These are phyloP conservation scores for Gari tellinella DNA, from an alignment of 2,888 invertebrate species.

Conservation along the genomic window DNA sequence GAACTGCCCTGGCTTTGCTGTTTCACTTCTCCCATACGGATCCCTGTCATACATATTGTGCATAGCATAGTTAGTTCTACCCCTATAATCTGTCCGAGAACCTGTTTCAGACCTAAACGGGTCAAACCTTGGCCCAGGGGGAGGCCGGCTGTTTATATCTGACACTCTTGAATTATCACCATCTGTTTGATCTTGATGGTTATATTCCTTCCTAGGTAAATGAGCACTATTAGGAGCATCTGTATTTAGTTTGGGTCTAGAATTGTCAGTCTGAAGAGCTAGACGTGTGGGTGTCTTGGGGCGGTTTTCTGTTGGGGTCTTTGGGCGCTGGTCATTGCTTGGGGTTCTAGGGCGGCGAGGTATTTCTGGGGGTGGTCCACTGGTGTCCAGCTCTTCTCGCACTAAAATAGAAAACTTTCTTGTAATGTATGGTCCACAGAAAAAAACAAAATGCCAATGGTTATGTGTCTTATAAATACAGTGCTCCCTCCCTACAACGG, in stretches of 20 bases:
- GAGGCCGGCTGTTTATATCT: conserved; percentile 68
- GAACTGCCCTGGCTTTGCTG: conserved; percentile 76
- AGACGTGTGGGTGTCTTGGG: conserved; percentile 77
- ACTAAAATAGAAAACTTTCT: conserved; percentile 25
- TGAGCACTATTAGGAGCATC: conserved; percentile 63
- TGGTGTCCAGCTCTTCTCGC: conserved; percentile 48
- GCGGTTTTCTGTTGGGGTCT: conserved; percentile 70
- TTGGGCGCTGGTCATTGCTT: conserved; percentile 63
- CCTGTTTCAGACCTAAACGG: conserved; percentile 56
- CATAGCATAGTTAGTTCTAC: conserved; percentile 62
- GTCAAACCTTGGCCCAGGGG: conserved; percentile 73
- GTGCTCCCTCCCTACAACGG: no score
- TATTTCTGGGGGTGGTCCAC: conserved; percentile 50
- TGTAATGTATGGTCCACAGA: no score
- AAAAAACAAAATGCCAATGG: no score
- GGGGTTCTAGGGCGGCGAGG: conserved; percentile 67
- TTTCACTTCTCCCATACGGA: conserved; percentile 59
- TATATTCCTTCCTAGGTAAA: conserved; percentile 62
- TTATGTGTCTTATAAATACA: no score
- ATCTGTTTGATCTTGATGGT: conserved; percentile 57
- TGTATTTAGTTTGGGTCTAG: conserved; percentile 54
- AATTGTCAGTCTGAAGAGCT: conserved; percentile 56
- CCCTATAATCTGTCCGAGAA: conserved; percentile 56
- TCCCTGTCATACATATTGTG: conserved; percentile 65
- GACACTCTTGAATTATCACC: conserved; percentile 61